Percentiles rank a stretch among this genome's conserved stretches.
phyloP scores from a whole-genome alignment of 2,797 vertebrate genomes.

The Sebastolobus altivelis region DNA sequence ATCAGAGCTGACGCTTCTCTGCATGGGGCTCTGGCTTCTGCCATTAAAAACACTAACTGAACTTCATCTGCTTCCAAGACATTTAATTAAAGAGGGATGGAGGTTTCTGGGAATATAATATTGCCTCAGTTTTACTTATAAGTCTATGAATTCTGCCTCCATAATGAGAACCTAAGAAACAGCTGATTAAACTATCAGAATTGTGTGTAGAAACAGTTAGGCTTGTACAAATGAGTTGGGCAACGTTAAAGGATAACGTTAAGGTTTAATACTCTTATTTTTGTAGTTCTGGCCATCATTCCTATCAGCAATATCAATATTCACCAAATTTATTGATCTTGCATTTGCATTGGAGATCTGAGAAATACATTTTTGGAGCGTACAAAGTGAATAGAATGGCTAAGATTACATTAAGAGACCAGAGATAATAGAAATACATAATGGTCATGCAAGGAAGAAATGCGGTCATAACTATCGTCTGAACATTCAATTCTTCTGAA shows the following conservation, averaged over 20 bases:
- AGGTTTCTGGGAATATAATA: conserved; percentile 27
- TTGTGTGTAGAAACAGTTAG: not conserved
- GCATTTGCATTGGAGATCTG: not conserved
- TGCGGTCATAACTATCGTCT: not conserved
- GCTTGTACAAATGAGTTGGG: not conserved
- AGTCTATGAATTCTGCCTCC: conserved; percentile 10
- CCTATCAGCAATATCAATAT: not conserved
- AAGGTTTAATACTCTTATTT: not conserved
- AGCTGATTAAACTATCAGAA: conserved; percentile 31
- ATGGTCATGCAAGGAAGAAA: conserved; percentile 78
- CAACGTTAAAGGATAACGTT: not conserved
- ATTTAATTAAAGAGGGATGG: conserved; percentile 29
- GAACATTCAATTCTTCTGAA: no score
- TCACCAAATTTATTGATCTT: not conserved
- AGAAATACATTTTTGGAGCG: conserved; percentile 65
- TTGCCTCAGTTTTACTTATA: conserved; percentile 11
- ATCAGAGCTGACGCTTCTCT: conserved; percentile 41
- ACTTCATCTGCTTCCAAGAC: conserved; percentile 42
- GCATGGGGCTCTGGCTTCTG: conserved; percentile 33
- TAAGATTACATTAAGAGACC: conserved; percentile 73
- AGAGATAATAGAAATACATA: conserved; percentile 75
- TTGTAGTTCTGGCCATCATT: not conserved
- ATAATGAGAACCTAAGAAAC: conserved; percentile 23
- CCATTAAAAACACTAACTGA: conserved; percentile 46
- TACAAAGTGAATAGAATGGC: conserved; percentile 74